Base-by-base conservation (phyloP, 2,797 vertebrate genomes). In the Hafferia zeledoni region DNA sequence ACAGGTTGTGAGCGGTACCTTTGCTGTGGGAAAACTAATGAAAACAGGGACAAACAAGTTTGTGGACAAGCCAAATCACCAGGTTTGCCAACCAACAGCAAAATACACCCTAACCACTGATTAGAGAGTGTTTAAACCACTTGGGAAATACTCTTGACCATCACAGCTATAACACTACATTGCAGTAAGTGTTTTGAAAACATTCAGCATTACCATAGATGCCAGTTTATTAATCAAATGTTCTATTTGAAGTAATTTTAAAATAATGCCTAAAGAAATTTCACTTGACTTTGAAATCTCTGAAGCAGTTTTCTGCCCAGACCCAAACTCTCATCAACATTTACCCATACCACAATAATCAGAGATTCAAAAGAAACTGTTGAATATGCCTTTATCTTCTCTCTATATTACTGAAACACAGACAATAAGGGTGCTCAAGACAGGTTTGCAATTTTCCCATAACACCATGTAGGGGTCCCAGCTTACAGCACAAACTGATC, bases 391-490 rank as follows among this genome's bases (percentile, higher is more conserved):
- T 43, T 3, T 18, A 43, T 49, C 20, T 41, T 33, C 53, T 70
- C 9, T 23, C 5, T 25, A 1, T 24, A 44, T 31, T 59, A 43
- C 33, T 57, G 33, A 78, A 74, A 50, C 31, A 87, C 20, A 72
- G 13, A 31, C 9, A 49, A 15, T 15, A 84, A 41, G 6, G 5
- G 24, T 37, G 31, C 17, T 83, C 17, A 10, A 71, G 37, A 81
- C 10, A 78, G 7, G 12, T 31, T 50, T 33, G 22, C 20, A 64
- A 33, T 52, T 49, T 49, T 64, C 44, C 83, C 6, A 30, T 20
- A n/a, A 55, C 2, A 1, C 37, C 44, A 17, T 0, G 1, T 33
- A 68, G 52, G 3, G 8, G 12, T 25, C 72, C 37, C 10, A 70
- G 47, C 10, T 74, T 30, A n/a, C 3, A 59, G 39, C 23, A 89